Percentiles rank a stretch among this genome's conserved stretches.
Evolutionary conservation across 2,888 invertebrate genomes (phyloP).

Genomic region (Machimus rusticus): DNA sequence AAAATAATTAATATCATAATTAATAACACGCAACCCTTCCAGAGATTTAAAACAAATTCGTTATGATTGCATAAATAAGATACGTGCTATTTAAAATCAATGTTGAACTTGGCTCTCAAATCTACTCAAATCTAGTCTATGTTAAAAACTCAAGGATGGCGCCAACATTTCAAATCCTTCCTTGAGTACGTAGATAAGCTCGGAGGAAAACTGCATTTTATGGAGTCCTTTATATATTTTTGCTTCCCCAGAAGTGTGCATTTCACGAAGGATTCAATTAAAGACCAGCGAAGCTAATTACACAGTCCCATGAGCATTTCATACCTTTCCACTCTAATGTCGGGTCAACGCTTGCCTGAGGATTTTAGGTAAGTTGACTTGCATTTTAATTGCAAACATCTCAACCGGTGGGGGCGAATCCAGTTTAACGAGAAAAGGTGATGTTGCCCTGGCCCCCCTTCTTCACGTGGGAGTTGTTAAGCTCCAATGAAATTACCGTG

Average conservation of each 20-base stretch:
- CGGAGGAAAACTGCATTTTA: no score
- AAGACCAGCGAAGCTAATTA: background rate
- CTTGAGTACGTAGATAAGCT: no score
- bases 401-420: background rate
- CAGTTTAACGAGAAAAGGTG: background rate
- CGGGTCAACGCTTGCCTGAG: background rate
- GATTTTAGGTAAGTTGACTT: background rate
- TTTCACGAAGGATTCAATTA: background rate
- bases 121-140: no score
- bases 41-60: no score
- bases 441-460: no score
- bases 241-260: background rate
- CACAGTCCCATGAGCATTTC: background rate
- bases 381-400: slow-evolving; percentile 12
- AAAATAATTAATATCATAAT: no score
- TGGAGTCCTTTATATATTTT: background rate
- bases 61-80: no score
- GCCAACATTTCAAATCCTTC: no score
- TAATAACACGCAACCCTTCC: no score
- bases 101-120: no score
- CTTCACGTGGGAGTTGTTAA: background rate
- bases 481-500: background rate
- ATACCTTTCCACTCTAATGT: background rate
- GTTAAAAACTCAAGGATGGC: no score
- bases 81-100: no score